Evolutionary conservation across 2,888 invertebrate species (phyloP).

Genomic region (Harpagoxenus sublaevis): DNA sequence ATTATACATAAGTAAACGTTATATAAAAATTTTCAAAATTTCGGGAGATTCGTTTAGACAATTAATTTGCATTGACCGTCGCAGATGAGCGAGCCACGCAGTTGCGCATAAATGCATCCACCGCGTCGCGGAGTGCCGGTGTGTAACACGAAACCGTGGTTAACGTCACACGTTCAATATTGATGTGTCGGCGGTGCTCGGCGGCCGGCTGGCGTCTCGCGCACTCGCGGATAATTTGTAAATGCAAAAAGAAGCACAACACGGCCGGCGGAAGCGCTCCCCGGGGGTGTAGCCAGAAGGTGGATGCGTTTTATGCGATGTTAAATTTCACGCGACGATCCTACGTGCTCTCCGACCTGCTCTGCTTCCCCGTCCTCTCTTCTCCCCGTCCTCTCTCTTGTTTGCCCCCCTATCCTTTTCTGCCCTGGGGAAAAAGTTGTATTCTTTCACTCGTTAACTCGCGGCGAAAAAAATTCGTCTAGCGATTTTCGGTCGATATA

Average conservation of each 20-base stretch:
- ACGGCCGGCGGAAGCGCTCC: conserved; percentile 1
- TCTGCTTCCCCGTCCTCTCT: background rate
- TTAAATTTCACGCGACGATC: conserved; percentile 25
- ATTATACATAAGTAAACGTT: background rate
- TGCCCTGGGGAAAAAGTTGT: background rate
- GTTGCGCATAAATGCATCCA: conserved; percentile 8
- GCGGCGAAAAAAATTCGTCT: background rate
- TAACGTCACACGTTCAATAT: conserved; percentile 40
- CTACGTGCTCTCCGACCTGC: background rate
- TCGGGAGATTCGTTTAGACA: background rate
- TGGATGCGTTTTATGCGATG: conserved; percentile 36
- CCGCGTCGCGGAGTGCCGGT: background rate
- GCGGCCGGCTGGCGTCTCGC: background rate
- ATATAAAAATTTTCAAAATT: background rate
- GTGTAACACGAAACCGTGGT: conserved; percentile 28
- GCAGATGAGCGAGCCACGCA: background rate
- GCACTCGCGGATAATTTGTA: conserved; percentile 43
- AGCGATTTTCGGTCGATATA: background rate
- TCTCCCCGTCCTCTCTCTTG: background rate
- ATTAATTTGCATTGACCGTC: background rate
- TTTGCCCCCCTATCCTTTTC: background rate
- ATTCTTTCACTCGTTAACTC: background rate
- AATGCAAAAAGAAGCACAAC: conserved; percentile 30
- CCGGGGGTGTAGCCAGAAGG: background rate
- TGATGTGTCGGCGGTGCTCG: conserved; percentile 23